phyloP scores from a whole-genome alignment of 2,888 invertebrate species.

The Drosophila pegasa region DNA sequence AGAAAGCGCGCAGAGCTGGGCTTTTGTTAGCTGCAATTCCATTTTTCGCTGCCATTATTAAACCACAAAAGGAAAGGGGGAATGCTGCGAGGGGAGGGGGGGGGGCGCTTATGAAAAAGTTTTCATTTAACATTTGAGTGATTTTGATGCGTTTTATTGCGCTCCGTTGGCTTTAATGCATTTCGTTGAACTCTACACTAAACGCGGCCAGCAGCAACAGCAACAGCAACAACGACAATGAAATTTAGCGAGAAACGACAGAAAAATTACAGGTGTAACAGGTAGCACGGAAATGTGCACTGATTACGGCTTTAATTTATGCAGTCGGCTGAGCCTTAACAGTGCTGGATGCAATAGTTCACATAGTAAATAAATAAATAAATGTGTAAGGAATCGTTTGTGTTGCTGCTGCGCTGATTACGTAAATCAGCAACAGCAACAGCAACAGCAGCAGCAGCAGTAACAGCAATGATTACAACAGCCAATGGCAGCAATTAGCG shows the following conservation, averaged over 20 bases:
- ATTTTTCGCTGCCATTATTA: constrained; percentile 36
- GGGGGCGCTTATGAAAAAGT: constrained; percentile 25
- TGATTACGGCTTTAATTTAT: constrained; percentile 62
- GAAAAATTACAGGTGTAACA: constrained; percentile 48
- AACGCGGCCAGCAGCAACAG: constrained; percentile 14
- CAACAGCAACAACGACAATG: constrained; percentile 1
- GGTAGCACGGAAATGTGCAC: constrained; percentile 59
- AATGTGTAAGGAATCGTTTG: constrained; percentile 9
- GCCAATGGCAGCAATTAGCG: constrained; percentile 50
- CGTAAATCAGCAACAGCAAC: constrained; percentile 21
- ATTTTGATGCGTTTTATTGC: constrained; percentile 67
- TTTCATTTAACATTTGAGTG: constrained; percentile 65
- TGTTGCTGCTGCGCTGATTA: constrained; percentile 13
- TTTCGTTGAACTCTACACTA: constrained; percentile 41
- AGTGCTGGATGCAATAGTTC: not conserved
- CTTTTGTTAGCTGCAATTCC: constrained; percentile 24
- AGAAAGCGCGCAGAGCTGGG: constrained; percentile 5
- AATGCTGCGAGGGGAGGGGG: not conserved
- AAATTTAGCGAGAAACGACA: constrained; percentile 26
- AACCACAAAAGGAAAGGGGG: not conserved
- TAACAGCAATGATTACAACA: constrained; percentile 19
- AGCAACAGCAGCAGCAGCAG: constrained; percentile 26
- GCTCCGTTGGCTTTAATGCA: constrained; percentile 63
- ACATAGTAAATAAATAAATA: not conserved
- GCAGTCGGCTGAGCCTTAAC: constrained; percentile 1